These are phyloP conservation scores for Scaptomyza polygonia DNA, from an alignment of 2,888 invertebrate genomes.

Conservation along the genomic window DNA sequence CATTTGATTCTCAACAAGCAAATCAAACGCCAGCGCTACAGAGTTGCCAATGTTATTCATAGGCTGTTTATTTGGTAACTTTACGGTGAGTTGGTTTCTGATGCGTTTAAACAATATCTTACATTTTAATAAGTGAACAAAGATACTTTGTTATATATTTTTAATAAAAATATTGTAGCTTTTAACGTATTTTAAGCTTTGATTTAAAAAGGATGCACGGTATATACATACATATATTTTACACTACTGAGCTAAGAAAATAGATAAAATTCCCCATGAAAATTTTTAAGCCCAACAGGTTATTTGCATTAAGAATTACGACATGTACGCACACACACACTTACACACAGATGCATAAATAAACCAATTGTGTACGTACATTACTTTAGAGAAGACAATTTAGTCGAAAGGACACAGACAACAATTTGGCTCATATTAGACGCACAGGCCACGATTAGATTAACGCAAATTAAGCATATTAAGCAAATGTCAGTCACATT, in stretches of 20 bases:
- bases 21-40: constrained; percentile 16
- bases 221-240: too few relatives aligned
- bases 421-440: constrained; percentile 37
- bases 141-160: too few relatives aligned
- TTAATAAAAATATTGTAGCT: too few relatives aligned
- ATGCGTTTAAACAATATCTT: too few relatives aligned
- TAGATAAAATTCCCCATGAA: background rate
- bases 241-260: too few relatives aligned
- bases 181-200: too few relatives aligned
- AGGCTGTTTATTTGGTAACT: background rate
- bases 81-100: background rate
- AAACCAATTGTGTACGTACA: constrained; percentile 1
- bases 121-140: too few relatives aligned
- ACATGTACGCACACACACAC: background rate
- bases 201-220: too few relatives aligned
- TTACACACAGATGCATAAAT: background rate
- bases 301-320: constrained; percentile 44
- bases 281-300: constrained; percentile 66
- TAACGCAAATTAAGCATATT: constrained; percentile 74
- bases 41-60: constrained; percentile 17
- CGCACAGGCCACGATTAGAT: constrained; percentile 60
- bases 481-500: constrained; percentile 71
- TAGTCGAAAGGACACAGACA: constrained; percentile 45
- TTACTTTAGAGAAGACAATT: constrained; percentile 21
- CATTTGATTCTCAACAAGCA: constrained; percentile 34